Conservation (phyloP, 2,113 vertebrate species). For the Bos indicus region DNA sequence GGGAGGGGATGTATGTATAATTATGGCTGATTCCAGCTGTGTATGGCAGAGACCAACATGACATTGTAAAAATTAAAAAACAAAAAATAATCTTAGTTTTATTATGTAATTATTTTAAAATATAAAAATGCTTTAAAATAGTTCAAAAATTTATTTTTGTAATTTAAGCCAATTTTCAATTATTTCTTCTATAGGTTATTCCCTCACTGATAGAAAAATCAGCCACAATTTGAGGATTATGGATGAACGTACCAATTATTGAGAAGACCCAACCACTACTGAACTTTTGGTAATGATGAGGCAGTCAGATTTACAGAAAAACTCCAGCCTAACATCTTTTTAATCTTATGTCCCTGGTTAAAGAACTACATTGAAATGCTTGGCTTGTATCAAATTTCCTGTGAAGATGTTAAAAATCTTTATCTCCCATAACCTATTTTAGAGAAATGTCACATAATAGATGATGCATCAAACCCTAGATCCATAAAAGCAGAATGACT, state of each 20-base stretch:
- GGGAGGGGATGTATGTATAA: background rate
- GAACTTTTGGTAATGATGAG: background rate
- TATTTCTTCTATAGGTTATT: background rate
- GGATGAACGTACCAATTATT: background rate
- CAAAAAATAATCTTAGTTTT: background rate
- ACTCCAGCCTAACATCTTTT: background rate
- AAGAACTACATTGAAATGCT: constrained; percentile 34
- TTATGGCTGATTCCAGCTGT: background rate
- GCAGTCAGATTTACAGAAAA: background rate
- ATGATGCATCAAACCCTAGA: background rate
- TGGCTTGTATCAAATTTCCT: constrained; percentile 53
- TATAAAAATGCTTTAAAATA: background rate
- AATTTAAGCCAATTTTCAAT: background rate
- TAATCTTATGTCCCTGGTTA: background rate
- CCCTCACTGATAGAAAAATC: background rate
- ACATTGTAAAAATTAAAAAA: background rate
- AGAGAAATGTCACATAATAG: constrained; percentile 37
- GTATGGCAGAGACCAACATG: background rate
- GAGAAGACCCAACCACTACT: background rate
- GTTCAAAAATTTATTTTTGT: background rate
- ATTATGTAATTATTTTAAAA: background rate
- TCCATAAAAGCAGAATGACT: background rate
- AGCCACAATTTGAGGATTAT: background rate
- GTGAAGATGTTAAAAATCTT: constrained; percentile 39
- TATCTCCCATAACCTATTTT: constrained; percentile 23